phyloP scores from a whole-genome alignment of 2,113 vertebrate species.

The Oenanthe oenanthe region DNA sequence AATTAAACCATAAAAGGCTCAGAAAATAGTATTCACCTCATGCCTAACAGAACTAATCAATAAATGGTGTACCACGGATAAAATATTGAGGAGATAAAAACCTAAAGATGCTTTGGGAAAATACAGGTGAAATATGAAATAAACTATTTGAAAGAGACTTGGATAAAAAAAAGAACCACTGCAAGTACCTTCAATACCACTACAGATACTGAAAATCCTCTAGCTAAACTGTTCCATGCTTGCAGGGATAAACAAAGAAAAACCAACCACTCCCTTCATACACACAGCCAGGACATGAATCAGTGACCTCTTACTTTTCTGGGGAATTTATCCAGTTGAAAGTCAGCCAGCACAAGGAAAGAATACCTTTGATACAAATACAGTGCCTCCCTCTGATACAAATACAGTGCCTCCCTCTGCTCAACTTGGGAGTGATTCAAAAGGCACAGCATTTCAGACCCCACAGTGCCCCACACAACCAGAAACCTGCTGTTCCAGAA shows the following conservation, averaged over 20 bases:
- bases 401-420: neutral
- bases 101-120: neutral
- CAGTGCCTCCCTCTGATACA: neutral
- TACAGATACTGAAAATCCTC: neutral
- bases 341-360: neutral
- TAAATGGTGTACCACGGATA: neutral
- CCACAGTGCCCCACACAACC: no score
- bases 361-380: neutral
- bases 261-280: neutral
- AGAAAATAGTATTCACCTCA: neutral
- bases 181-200: neutral
- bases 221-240: neutral
- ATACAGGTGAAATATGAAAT: neutral
- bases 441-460: neutral
- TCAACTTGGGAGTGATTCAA: neutral
- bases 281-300: accelerated
- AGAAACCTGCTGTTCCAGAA: neutral
- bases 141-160: neutral
- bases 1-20: neutral
- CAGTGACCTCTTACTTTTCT: neutral
- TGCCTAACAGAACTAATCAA: neutral
- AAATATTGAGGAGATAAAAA: neutral
- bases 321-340: neutral
- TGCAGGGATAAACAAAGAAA: neutral
- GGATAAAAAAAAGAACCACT: neutral